Evolutionary conservation across 2,888 invertebrate species (phyloP).

Genomic region (Chrysotoxum bicinctum): DNA sequence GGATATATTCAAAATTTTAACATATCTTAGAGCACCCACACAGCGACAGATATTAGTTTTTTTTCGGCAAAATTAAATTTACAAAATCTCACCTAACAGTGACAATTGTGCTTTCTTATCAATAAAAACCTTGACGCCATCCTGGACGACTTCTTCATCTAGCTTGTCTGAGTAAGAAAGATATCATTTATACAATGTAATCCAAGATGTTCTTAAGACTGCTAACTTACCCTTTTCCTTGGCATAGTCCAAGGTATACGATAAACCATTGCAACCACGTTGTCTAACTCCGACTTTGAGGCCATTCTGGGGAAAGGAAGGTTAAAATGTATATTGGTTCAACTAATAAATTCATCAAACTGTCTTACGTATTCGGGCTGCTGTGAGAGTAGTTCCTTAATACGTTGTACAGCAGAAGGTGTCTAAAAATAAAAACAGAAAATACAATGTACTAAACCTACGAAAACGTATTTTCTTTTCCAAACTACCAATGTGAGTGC

Average conservation of each 20-base stretch:
- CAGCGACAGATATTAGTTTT: neutral
- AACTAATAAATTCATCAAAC: slow-evolving; percentile 57
- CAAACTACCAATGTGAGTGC: slow-evolving; percentile 87
- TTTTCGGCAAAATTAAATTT: neutral
- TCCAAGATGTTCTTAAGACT: neutral
- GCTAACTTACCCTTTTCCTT: slow-evolving; percentile 86
- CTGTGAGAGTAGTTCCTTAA: slow-evolving; percentile 90
- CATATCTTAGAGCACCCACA: neutral
- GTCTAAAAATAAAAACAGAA: slow-evolving; percentile 84
- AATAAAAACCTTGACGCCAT: slow-evolving; percentile 96
- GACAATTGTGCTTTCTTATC: slow-evolving; percentile 98
- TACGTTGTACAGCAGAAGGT: slow-evolving; percentile 90
- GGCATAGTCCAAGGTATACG: slow-evolving; percentile 98
- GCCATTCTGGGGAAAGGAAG: slow-evolving; percentile 86
- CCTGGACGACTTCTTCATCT: slow-evolving; percentile 98
- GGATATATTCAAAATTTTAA: neutral
- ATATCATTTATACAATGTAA: neutral
- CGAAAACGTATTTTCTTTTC: slow-evolving; percentile 44
- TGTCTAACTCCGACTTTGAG: slow-evolving; percentile 97
- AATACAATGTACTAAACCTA: slow-evolving; percentile 45
- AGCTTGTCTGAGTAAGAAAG: slow-evolving; percentile 85
- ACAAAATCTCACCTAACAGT: slow-evolving; percentile 85
- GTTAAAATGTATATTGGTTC: slow-evolving; percentile 40
- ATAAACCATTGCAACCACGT: slow-evolving; percentile 98
- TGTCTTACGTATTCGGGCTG: slow-evolving; percentile 84